These are phyloP conservation scores for Elaphurus davidianus DNA, from an alignment of 2,113 vertebrate species.

Conservation along the genomic window DNA sequence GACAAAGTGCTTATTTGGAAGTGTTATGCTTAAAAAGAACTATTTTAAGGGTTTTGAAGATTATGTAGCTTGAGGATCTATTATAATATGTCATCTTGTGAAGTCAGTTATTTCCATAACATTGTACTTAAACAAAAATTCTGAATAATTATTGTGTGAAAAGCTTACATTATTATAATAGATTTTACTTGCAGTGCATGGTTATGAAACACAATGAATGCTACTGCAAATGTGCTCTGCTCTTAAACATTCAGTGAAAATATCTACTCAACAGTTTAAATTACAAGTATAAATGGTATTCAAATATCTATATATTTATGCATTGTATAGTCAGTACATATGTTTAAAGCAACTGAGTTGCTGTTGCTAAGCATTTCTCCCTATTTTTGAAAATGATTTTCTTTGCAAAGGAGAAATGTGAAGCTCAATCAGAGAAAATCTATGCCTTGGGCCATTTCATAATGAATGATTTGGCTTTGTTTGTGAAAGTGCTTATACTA, in stretches of 20 bases:
- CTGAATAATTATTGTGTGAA: neutral
- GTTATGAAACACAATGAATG: neutral
- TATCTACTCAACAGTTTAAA: neutral
- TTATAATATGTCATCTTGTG: neutral
- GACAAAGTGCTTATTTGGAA: neutral
- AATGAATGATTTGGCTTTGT: constrained; percentile 79
- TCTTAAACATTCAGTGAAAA: constrained; percentile 19
- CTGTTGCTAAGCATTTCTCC: constrained; percentile 66
- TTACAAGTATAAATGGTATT: constrained; percentile 16
- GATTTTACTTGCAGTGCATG: neutral
- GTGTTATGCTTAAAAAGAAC: neutral
- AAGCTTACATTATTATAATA: neutral
- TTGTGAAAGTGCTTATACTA: constrained; percentile 71
- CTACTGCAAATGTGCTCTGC: neutral
- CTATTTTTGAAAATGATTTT: constrained; percentile 77
- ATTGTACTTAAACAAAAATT: neutral
- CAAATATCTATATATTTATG: constrained; percentile 6
- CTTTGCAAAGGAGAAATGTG: constrained; percentile 67
- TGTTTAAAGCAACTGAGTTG: constrained; percentile 27
- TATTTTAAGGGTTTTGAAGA: neutral
- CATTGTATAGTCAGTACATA: neutral
- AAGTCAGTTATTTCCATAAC: neutral
- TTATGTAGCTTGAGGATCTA: neutral
- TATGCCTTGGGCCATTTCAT: constrained; percentile 73
- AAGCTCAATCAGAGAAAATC: constrained; percentile 74